A percentile compares a stretch with the other conserved stretches of the same genome.
These are phyloP conservation scores for Hirtodrosophila trivittata DNA, from an alignment of 2,888 invertebrate species.

Conservation along the genomic window DNA sequence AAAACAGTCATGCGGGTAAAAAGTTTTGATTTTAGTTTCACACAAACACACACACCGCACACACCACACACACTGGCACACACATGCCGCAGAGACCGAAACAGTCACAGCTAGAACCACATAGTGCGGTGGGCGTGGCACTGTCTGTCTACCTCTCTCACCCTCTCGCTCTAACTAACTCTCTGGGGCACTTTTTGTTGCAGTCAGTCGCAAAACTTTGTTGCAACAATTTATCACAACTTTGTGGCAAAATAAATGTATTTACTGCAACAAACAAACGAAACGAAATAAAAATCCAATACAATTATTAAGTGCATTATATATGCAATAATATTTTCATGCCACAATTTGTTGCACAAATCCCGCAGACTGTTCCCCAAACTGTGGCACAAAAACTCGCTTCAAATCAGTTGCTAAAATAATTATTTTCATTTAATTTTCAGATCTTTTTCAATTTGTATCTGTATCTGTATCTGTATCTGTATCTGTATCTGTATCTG, in stretches of 20 bases:
- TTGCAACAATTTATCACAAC: slow-evolving; percentile 54
- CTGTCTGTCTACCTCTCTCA: slow-evolving; percentile 18
- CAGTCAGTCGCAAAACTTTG: slow-evolving; percentile 42
- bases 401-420: too few species aligned
- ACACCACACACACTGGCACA: neutral
- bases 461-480: too few species aligned
- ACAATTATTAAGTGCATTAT: slow-evolving; percentile 5
- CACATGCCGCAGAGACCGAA: slow-evolving; percentile 15
- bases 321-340: neutral
- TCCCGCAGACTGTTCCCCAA: too few species aligned
- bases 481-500: too few species aligned
- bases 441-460: too few species aligned
- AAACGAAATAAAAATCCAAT: neutral
- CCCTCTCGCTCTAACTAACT: neutral
- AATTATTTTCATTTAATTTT: too few species aligned
- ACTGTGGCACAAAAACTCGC: too few species aligned
- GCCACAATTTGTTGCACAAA: slow-evolving; percentile 9
- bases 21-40: slow-evolving; percentile 49
- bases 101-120: slow-evolving; percentile 31
- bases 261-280: slow-evolving; percentile 9
- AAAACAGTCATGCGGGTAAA: slow-evolving; percentile 36
- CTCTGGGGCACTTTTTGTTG: slow-evolving; percentile 40
- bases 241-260: slow-evolving; percentile 45
- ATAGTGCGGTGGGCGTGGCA: slow-evolving; percentile 14
- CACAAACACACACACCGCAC: slow-evolving; percentile 8